phyloP scores from a whole-genome alignment of 2,113 vertebrate genomes.

The Porphyrio hochstetteri region DNA sequence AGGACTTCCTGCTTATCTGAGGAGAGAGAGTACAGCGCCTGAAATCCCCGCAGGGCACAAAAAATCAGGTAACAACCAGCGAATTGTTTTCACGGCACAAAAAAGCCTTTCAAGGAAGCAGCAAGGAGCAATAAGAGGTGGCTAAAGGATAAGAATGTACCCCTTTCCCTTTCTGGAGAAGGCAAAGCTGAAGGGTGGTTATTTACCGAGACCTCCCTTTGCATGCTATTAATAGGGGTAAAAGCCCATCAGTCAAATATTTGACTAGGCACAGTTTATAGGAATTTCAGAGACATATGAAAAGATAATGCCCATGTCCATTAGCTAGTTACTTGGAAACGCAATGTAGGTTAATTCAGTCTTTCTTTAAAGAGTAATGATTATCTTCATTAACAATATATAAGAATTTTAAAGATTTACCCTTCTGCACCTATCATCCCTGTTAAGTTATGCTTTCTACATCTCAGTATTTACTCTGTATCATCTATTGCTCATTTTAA shows the following conservation, averaged over 20 bases:
- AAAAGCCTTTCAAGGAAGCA: constrained; percentile 37
- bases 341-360: constrained; percentile 42
- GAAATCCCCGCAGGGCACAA: constrained; percentile 10
- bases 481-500: constrained; percentile 50
- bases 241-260: constrained; percentile 54
- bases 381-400: constrained; percentile 70
- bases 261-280: constrained; percentile 48
- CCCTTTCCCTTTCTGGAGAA: neutral
- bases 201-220: constrained; percentile 37
- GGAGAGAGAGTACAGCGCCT: neutral
- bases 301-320: constrained; percentile 59
- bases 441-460: neutral
- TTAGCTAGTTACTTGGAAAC: constrained; percentile 66
- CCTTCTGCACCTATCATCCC: constrained; percentile 38
- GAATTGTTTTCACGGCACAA: constrained; percentile 45
- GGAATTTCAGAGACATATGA: constrained; percentile 37
- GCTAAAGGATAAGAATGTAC: constrained; percentile 4
- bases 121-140: neutral
- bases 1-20: constrained; percentile 29
- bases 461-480: neutral
- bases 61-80: constrained; percentile 36
- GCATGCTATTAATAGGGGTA: constrained; percentile 47
- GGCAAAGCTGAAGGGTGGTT: neutral
- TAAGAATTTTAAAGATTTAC: constrained; percentile 58
- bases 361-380: constrained; percentile 64